These are phyloP conservation scores for Epinotia brunnichana DNA, from an alignment of 2,888 invertebrate genomes.

Conservation along the genomic window DNA sequence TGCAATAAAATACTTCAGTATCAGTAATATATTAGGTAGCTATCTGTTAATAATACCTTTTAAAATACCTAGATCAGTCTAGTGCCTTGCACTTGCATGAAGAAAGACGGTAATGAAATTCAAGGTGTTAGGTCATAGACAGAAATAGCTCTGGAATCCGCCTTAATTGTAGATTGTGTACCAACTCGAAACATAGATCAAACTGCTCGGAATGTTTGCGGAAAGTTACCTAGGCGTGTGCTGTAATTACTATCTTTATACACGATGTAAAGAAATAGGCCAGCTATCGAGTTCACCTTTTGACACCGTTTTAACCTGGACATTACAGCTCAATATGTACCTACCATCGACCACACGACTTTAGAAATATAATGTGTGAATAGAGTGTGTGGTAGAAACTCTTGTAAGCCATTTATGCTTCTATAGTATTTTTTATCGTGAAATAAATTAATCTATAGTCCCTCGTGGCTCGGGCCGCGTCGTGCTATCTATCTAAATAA, in stretches of 20 bases:
- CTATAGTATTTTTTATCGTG: too few species aligned
- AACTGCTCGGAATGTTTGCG: constrained; percentile 34
- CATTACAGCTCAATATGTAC: neutral
- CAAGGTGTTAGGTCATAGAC: constrained; percentile 35
- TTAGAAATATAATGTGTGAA: too few species aligned
- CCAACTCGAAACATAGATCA: constrained; percentile 31
- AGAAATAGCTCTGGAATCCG: constrained; percentile 29
- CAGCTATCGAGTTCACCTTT: neutral
- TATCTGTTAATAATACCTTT: too few species aligned
- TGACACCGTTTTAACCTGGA: neutral
- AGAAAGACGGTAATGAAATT: constrained; percentile 20
- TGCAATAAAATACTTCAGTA: neutral
- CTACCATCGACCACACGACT: too few species aligned
- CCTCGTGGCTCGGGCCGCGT: too few species aligned
- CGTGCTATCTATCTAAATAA: too few species aligned
- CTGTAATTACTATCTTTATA: constrained; percentile 24
- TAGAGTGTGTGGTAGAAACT: too few species aligned
- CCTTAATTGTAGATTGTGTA: constrained; percentile 30
- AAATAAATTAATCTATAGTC: too few species aligned
- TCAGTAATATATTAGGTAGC: neutral
- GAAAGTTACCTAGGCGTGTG: constrained; percentile 14
- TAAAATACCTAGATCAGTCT: neutral
- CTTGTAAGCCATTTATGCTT: too few species aligned
- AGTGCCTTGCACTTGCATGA: constrained; percentile 2
- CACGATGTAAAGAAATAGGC: constrained; percentile 9